Conservation (phyloP, 2,113 vertebrate species). For the Noturus placidus region DNA sequence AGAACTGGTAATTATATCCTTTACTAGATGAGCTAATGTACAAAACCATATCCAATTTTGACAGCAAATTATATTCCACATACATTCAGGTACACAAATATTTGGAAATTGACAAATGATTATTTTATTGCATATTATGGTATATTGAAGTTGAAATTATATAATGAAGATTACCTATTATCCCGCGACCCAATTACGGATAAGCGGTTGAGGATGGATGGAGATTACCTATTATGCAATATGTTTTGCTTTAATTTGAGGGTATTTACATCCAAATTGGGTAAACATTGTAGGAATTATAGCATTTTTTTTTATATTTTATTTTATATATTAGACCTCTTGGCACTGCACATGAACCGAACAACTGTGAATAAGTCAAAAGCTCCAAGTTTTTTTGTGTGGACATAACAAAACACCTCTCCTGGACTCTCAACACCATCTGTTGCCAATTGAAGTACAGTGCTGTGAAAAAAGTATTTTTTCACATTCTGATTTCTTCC, state of each 20-base stretch:
- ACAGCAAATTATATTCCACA: background rate
- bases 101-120: background rate
- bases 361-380: no score
- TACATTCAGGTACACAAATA: background rate
- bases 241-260: background rate
- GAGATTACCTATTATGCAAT: background rate
- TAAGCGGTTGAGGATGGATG: no score
- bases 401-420: no score
- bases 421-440: no score
- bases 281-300: background rate
- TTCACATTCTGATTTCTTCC: no score
- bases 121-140: background rate
- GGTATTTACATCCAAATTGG: background rate
- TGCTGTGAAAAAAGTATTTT: no score
- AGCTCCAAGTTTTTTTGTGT: no score
- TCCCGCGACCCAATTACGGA: no score
- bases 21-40: background rate
- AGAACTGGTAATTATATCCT: conserved; percentile 81
- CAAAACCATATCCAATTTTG: background rate
- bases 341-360: no score
- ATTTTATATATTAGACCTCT: no score
- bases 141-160: background rate
- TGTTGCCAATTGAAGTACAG: no score
- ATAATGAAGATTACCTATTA: background rate
- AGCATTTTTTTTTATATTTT: no score